Base-by-base conservation (phyloP, 1,140 invertebrate genomes). In the Triops cancriformis region DNA sequence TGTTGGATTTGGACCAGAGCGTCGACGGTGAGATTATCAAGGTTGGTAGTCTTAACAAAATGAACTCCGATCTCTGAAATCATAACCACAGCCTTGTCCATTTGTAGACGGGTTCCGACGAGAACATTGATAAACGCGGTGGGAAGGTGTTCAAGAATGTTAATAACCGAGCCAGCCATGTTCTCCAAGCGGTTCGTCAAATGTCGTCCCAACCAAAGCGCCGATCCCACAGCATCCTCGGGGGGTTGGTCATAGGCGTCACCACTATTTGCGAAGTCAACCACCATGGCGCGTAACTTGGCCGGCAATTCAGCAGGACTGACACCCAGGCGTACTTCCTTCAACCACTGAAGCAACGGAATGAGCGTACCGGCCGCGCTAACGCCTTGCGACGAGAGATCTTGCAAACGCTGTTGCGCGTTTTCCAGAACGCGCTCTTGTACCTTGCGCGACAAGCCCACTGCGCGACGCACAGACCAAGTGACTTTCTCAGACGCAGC, bases 301-400 rank as follows among this genome's bases (percentile, higher is more conserved):
- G 51, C 51, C 5, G 51, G 51, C 3, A 64, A 23, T 23, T 64
- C 51, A 10, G 1, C 14, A 18, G 51, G 51, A 2, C 0, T 64
- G 51, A 64, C 14, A 6, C 51, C 51, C 51, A 64, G 51, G 23
- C 51, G 51, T 18, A 64, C n/a, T 23, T 64, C 51, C 51, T 64
- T 64, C 18, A 64, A 23, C 51, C 51, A 64, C 51, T 64, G 51
- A 18, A 64, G 51, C 51, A 64, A 64, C 18, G 51, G 51, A 18
- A 64, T 64, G 51, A 64, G 51, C n/a, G 51, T 14, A 64, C 51
- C 51, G 23, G 51, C 51, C 51, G 51, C 51, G 51, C 51, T 64
- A 18, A 64, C 51, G 14, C 51, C 51, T 64, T 64, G 18, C 51
- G 51, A 64, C 10, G 51, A 64, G 23, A 64, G 51, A 64, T 64